phyloP scores from a whole-genome alignment of 2,888 invertebrate genomes.

The Tanaodytes sp. region DNA sequence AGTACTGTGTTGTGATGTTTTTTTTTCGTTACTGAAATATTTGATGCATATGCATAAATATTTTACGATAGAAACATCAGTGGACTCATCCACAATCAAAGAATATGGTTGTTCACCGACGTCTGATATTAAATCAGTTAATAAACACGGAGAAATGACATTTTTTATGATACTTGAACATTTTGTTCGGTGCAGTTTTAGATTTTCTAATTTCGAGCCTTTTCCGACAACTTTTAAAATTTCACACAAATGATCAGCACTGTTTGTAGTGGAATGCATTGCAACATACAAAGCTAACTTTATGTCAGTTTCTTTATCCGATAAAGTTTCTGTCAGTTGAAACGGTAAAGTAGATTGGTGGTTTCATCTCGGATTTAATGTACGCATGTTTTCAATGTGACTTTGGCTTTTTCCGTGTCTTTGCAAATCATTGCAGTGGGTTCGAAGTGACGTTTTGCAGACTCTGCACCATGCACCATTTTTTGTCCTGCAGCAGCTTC shows the following conservation, averaged over 20 bases:
- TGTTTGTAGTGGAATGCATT: conserved; percentile 31
- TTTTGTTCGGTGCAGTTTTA: conserved; percentile 41
- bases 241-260: too few relatives aligned
- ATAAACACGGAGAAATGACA: conserved; percentile 38
- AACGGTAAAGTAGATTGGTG: background rate
- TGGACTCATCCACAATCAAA: conserved; percentile 53
- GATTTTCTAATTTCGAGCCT: conserved; percentile 15
- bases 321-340: background rate
- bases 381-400: background rate
- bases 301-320: background rate
- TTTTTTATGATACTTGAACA: conserved; percentile 42
- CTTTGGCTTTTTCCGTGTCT: background rate
- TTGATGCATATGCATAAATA: conserved; percentile 53
- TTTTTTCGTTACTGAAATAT: conserved; percentile 49
- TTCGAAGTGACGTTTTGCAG: conserved; percentile 2
- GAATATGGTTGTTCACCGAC: conserved; percentile 35
- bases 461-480: conserved; percentile 18
- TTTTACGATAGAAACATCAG: conserved; percentile 45
- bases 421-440: conserved; percentile 1
- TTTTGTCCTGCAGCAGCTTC: background rate
- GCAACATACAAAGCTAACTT: conserved; percentile 36
- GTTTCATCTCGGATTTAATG: background rate
- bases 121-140: conserved; percentile 31
- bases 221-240: conserved; percentile 18
- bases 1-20: conserved; percentile 47